Percentiles rank a stretch among this genome's conserved stretches.
These are phyloP conservation scores for Hybognathus amarus DNA, from an alignment of 2,797 vertebrate genomes.

Conservation along the genomic window DNA sequence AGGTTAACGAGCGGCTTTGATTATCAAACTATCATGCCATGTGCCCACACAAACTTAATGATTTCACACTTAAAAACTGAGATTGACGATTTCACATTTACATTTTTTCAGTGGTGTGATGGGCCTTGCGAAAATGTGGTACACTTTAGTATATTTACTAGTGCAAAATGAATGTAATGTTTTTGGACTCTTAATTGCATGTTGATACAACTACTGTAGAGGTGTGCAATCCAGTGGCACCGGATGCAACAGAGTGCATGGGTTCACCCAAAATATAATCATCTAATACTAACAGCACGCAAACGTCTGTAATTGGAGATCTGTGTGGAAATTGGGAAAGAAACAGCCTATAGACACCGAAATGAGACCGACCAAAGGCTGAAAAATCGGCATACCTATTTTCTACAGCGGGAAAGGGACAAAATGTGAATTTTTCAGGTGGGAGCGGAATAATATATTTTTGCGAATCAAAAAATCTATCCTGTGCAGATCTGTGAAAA, in stretches of 20 bases:
- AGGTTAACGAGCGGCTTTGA: conserved; percentile 30
- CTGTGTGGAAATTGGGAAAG: too few relatives aligned
- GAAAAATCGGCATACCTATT: neutral
- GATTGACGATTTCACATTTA: neutral
- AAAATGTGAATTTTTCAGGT: too few relatives aligned
- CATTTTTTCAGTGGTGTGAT: neutral
- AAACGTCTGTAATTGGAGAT: too few relatives aligned
- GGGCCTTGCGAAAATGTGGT: neutral
- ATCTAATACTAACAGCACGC: too few relatives aligned
- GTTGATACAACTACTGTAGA: too few relatives aligned
- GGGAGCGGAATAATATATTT: too few relatives aligned
- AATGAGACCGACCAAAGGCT: too few relatives aligned
- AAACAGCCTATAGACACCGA: neutral
- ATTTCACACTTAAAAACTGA: neutral
- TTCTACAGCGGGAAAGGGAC: neutral
- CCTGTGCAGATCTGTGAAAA: too few relatives aligned
- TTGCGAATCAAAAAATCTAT: too few relatives aligned
- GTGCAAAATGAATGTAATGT: neutral
- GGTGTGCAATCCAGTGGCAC: too few relatives aligned
- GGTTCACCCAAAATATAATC: too few relatives aligned
- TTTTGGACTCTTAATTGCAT: neutral
- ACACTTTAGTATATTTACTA: neutral
- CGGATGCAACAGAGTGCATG: too few relatives aligned
- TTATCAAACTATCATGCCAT: conserved; percentile 3
- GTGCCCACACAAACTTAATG: conserved; percentile 14